Conservation (phyloP, 2,888 invertebrate genomes). For the Hedya salicella region DNA sequence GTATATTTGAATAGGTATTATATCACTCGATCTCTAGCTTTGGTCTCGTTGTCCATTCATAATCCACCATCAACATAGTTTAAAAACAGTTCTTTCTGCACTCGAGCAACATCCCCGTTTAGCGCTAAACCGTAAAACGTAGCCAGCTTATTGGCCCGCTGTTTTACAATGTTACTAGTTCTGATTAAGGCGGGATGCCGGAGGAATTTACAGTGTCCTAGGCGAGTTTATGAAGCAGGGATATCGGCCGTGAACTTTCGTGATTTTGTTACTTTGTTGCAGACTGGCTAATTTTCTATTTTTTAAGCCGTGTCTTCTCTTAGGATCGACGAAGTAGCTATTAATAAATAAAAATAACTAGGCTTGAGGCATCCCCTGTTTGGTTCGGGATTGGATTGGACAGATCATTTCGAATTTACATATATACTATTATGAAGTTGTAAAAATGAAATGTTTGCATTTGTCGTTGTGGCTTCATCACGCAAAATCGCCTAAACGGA, state of each 20-base stretch:
- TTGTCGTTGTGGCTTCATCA: too few relatives aligned
- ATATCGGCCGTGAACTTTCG: slow-evolving; percentile 31
- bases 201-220: slow-evolving; percentile 30
- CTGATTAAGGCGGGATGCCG: slow-evolving; percentile 21
- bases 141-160: slow-evolving; percentile 24
- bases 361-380: too few relatives aligned
- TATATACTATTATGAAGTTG: too few relatives aligned
- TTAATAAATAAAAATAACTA: too few relatives aligned
- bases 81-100: slow-evolving; percentile 5
- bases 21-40: too few relatives aligned
- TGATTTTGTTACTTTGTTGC: slow-evolving; percentile 10
- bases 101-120: slow-evolving; percentile 9
- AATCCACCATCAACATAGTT: too few relatives aligned
- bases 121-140: slow-evolving; percentile 17
- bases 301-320: neutral
- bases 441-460: too few relatives aligned
- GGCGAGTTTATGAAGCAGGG: neutral
- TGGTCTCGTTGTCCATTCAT: too few relatives aligned
- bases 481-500: too few relatives aligned
- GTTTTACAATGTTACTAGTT: slow-evolving; percentile 35
- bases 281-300: neutral
- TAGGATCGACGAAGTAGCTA: neutral
- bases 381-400: too few relatives aligned
- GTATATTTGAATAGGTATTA: too few relatives aligned
- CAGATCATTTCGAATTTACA: too few relatives aligned